phyloP scores from a whole-genome alignment of 1,140 invertebrate species.

The Andrena cerasifolii region DNA sequence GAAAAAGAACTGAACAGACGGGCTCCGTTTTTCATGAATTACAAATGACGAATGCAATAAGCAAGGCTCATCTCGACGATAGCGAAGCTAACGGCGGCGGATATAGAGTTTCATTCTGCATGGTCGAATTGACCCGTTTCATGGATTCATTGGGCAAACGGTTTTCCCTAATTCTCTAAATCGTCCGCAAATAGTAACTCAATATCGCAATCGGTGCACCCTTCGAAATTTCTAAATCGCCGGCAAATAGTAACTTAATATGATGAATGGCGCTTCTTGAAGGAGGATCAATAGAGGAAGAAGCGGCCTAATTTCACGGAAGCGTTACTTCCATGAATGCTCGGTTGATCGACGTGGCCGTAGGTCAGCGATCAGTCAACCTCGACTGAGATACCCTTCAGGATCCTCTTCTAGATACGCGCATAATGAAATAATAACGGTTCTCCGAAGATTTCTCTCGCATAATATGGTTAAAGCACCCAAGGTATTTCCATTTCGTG shows the following conservation, averaged over 20 bases:
- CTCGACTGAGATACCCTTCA: background rate
- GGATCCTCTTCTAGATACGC: background rate
- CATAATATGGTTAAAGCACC: background rate
- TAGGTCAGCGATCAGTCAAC: slow-evolving; percentile 49
- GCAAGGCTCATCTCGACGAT: background rate
- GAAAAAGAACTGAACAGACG: too few relatives aligned
- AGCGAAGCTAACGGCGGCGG: slow-evolving; percentile 38
- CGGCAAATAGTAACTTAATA: slow-evolving; percentile 63
- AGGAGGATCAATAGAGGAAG: slow-evolving; percentile 28
- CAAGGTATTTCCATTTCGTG: too few relatives aligned
- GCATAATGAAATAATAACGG: background rate
- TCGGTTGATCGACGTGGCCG: slow-evolving; percentile 11
- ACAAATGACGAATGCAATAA: background rate
- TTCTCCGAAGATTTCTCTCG: background rate
- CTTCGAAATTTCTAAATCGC: slow-evolving; percentile 43
- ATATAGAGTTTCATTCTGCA: slow-evolving; percentile 60
- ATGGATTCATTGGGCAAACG: slow-evolving; percentile 20
- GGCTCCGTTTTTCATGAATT: background rate
- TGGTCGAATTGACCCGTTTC: slow-evolving; percentile 25
- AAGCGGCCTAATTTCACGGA: slow-evolving; percentile 61
- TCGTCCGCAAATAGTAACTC: slow-evolving; percentile 63
- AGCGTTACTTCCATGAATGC: slow-evolving; percentile 60
- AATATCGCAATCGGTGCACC: slow-evolving; percentile 49
- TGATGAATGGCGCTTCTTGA: slow-evolving; percentile 17
- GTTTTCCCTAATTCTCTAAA: slow-evolving; percentile 61